phyloP scores from a whole-genome alignment of 2,797 vertebrate genomes.

The Melanotaenia maccullochi region DNA sequence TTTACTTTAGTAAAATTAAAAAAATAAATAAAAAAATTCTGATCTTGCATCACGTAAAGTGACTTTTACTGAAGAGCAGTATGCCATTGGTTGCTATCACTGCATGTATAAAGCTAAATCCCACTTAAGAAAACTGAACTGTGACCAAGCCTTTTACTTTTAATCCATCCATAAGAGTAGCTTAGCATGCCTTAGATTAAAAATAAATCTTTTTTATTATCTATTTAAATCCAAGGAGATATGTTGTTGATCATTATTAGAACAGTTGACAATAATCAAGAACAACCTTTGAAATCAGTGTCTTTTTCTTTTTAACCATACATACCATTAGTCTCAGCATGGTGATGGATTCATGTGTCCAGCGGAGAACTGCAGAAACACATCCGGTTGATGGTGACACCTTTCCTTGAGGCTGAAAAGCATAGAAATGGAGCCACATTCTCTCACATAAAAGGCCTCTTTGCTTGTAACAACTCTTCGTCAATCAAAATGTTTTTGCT shows the following conservation, averaged over 20 bases:
- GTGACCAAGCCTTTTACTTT: neutral
- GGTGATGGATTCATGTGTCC: conserved; percentile 37
- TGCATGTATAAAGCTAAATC: neutral
- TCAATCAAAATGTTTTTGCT: neutral
- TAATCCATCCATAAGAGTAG: neutral
- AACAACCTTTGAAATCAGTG: neutral
- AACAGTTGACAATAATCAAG: too few relatives aligned
- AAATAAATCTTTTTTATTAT: neutral
- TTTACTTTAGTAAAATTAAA: neutral
- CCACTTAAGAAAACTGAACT: neutral
- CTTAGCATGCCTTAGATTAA: neutral
- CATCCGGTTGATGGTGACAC: conserved; percentile 5
- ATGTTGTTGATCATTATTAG: neutral
- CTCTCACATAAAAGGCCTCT: neutral
- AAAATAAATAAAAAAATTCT: neutral
- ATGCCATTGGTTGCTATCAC: too few relatives aligned
- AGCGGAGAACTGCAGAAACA: conserved; percentile 45
- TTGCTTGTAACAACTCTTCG: neutral
- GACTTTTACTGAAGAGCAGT: neutral
- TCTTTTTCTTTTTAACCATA: neutral
- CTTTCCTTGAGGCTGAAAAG: conserved; percentile 44
- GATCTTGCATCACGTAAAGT: neutral
- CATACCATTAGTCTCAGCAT: conserved; percentile 48
- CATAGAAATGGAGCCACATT: neutral
- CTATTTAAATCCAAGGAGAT: neutral